phyloP scores from a whole-genome alignment of 2,113 vertebrate genomes.

The Oncorhynchus kisutch region DNA sequence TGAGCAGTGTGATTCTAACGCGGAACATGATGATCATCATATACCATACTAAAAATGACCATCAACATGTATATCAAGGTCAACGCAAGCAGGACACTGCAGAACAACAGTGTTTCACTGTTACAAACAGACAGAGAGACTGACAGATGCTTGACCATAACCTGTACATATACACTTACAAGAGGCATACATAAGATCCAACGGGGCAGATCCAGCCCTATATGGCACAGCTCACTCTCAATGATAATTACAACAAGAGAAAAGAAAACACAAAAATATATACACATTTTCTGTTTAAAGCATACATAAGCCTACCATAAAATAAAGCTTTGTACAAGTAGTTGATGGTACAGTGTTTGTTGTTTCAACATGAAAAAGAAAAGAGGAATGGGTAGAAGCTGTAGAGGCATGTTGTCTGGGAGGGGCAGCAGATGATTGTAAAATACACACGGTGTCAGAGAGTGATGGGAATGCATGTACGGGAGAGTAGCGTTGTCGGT shows the following conservation, averaged over 20 bases:
- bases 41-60: neutral
- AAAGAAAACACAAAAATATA: neutral
- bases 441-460: neutral
- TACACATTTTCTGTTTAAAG: neutral
- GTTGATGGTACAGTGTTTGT: neutral
- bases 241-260: neutral
- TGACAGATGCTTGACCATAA: neutral
- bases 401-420: neutral
- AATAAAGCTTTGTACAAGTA: neutral
- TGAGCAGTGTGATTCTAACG: neutral
- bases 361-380: neutral
- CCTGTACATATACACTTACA: constrained; percentile 4
- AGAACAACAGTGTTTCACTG: neutral
- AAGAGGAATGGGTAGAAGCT: no score
- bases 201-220: neutral
- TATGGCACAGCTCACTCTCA: neutral
- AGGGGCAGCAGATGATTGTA: neutral
- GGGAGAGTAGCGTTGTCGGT: neutral
- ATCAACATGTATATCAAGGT: neutral
- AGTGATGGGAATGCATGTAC: neutral
- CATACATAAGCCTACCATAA: neutral
- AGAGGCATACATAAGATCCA: neutral
- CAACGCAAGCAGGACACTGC: neutral
- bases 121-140: constrained; percentile 8
- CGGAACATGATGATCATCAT: neutral